A percentile compares a stretch with the other conserved stretches of the same genome.
Evolutionary conservation across 2,797 vertebrate species (phyloP).

Genomic region (Myotis findleyi): DNA sequence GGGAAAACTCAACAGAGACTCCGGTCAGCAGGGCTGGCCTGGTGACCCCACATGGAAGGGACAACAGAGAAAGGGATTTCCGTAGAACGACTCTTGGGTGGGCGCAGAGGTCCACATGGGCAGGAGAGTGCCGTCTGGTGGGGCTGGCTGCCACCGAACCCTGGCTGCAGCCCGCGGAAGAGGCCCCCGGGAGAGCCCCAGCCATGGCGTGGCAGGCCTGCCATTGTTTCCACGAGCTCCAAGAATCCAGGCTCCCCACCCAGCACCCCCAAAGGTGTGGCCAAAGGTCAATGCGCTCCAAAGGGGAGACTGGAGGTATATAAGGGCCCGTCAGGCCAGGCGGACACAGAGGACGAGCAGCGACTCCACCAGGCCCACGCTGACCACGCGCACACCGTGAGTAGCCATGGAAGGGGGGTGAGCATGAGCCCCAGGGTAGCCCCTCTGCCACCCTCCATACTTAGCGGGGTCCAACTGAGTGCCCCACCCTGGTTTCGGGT

Average conservation of each 20-base stretch:
- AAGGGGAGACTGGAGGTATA: background rate
- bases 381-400: background rate
- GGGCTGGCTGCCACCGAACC: background rate
- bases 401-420: background rate
- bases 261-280: background rate
- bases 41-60: background rate
- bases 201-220: fast-evolving
- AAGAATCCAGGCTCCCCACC: constrained; percentile 39
- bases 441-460: background rate
- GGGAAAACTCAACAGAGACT: background rate
- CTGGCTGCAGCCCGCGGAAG: background rate
- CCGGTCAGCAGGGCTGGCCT: background rate
- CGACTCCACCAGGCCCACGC: background rate
- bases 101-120: background rate
- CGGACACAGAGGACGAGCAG: background rate
- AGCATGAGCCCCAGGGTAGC: background rate
- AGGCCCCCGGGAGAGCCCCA: background rate
- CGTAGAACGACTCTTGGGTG: background rate
- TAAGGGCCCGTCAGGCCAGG: background rate
- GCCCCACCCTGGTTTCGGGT: fast-evolving
- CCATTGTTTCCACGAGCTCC: background rate
- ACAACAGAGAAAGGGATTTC: background rate
- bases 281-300: constrained; percentile 49
- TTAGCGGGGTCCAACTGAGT: background rate
- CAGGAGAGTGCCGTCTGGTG: background rate